Base-by-base conservation (phyloP, 2,888 invertebrate species). In the Troides aeacus region DNA sequence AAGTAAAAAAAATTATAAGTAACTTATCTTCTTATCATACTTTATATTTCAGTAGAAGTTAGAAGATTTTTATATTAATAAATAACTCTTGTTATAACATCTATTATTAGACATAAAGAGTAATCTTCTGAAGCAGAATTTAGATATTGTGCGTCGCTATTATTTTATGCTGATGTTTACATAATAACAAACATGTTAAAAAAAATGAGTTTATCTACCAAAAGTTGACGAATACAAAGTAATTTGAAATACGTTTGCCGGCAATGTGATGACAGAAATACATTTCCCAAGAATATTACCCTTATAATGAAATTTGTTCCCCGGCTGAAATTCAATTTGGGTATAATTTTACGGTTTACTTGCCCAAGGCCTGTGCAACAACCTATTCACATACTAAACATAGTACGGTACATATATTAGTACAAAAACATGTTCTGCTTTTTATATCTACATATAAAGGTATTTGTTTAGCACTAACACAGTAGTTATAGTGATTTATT, bases 221-320 rank as follows among this genome's bases (percentile, higher is more conserved):
- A 57, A 64, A 63, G 50, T 57, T 63, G 56, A 68, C 61, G 59
- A 59, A 58, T 36, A 59, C 42, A 17, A 17, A 64, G 60, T 64
- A 69, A 65, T 65, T 58, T 66, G 56, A 66, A 66, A 53, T 53
- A 17, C 24, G 42, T 63, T 63, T 46, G n/a, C 21, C 12, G n/a
- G 15, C 24, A 66, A 70, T 23, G 30, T 12, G 21, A 70, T 70
- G 53, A 64, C 23, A 30, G 42, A 70, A 70, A 70, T 70, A 70
- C 56, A 66, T 70, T 70, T 59, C 53, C 59, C 59, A 53, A 62
- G 59, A 66, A 66, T 66, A 70, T 70, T 70, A 66, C 66, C 66
- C 66, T 63, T 59, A 70, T 70, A 70, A 70, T 66, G 63, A 66
- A 70, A 70, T 70, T 70, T 70, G 63, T 66, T 66, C 56, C 66